Evolutionary conservation across 1,140 invertebrate species (phyloP).

Genomic region (Cotesia glomerata): DNA sequence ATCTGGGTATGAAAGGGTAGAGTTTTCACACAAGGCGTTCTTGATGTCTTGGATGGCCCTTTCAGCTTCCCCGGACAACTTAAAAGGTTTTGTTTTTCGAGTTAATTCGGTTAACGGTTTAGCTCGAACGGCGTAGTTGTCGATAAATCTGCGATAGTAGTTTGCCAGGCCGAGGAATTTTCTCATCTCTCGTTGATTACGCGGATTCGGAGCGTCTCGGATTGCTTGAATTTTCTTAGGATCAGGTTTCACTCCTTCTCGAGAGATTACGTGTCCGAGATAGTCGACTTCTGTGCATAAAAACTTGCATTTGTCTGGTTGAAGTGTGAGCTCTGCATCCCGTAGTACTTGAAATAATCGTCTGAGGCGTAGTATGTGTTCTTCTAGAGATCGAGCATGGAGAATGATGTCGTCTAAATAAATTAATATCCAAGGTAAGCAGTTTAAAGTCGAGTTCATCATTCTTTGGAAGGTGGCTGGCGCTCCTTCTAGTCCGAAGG

Average conservation of each 20-base stretch:
- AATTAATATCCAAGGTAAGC: constrained; percentile 1
- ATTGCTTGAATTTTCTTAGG: background rate
- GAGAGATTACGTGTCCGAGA: constrained; percentile 37
- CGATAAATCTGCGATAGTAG: background rate
- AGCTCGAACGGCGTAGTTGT: background rate
- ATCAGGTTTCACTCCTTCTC: background rate
- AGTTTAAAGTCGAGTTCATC: constrained; percentile 14
- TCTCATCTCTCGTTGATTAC: background rate
- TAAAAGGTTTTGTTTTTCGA: background rate
- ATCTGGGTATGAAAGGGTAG: too few relatives aligned
- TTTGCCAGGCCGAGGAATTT: constrained; percentile 5
- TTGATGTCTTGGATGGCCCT: too few relatives aligned
- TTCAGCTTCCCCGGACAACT: background rate
- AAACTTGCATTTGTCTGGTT: constrained; percentile 21
- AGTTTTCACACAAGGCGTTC: too few relatives aligned
- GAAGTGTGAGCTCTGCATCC: background rate
- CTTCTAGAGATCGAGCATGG: background rate
- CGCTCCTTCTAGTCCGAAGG: constrained; percentile 14
- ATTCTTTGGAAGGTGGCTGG: constrained; percentile 10
- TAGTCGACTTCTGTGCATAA: constrained; percentile 36
- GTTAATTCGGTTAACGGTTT: background rate
- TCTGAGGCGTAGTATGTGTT: background rate
- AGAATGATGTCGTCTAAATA: constrained; percentile 40
- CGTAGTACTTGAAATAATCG: background rate
- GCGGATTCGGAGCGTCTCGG: background rate